Evolutionary conservation across 2,113 vertebrate species (phyloP).

Genomic region (Syngnathus typhle): DNA sequence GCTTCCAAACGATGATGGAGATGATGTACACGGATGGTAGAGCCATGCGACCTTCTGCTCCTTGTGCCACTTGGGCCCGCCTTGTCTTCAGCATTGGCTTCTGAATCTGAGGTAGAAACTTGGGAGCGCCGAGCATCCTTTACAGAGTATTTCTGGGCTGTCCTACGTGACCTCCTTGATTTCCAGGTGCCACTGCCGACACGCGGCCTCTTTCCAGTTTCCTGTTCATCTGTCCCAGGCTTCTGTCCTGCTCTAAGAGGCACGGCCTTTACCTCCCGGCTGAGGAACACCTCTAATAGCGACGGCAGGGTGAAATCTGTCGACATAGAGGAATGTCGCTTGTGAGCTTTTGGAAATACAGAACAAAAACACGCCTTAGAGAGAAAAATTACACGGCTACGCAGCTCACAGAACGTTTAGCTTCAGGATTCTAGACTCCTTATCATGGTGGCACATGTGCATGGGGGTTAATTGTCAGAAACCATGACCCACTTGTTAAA

Average conservation of each 20-base stretch:
- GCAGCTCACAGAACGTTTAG: neutral
- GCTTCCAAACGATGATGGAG: constrained; percentile 58
- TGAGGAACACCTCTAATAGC: constrained; percentile 71
- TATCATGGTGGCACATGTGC: too few relatives aligned
- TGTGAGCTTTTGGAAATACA: neutral
- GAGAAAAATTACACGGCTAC: neutral
- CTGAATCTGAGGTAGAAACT: constrained; percentile 90
- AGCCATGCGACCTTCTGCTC: constrained; percentile 69
- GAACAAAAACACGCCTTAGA: neutral
- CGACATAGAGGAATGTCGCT: constrained; percentile 23
- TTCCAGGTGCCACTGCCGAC: constrained; percentile 71
- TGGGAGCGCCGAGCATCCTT: constrained; percentile 84
- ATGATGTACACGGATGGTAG: constrained; percentile 67
- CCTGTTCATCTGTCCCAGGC: constrained; percentile 65
- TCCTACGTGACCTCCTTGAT: constrained; percentile 71
- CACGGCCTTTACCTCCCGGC: constrained; percentile 73
- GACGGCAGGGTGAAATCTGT: constrained; percentile 84
- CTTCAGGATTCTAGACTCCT: neutral
- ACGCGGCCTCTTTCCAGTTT: constrained; percentile 59
- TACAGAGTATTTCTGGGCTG: constrained; percentile 79
- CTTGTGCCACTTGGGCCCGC: constrained; percentile 41
- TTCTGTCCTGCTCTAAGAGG: constrained; percentile 76
- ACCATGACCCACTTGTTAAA: constrained; percentile 20
- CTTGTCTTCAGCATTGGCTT: constrained; percentile 83
- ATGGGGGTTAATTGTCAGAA: neutral